phyloP scores from a whole-genome alignment of 2,113 vertebrate species.

The Thermophis baileyi region DNA sequence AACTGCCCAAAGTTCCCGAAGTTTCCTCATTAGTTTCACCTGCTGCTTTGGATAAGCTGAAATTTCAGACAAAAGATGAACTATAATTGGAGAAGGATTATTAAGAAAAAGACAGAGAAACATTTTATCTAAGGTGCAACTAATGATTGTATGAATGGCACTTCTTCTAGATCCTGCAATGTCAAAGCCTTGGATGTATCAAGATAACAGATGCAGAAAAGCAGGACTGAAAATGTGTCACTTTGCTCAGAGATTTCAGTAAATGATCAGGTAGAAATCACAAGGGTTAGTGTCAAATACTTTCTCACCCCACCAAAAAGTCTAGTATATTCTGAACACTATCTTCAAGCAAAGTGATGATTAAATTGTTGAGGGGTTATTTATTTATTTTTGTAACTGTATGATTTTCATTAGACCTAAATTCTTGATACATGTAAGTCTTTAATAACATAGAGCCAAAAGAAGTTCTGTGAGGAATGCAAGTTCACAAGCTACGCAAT shows the following conservation, averaged over 20 bases:
- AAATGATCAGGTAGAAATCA: neutral
- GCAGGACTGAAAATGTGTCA: neutral
- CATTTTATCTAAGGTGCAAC: constrained; percentile 20
- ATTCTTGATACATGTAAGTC: constrained; percentile 17
- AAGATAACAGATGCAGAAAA: constrained; percentile 18
- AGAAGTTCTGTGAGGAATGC: constrained; percentile 13
- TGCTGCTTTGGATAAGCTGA: constrained; percentile 11
- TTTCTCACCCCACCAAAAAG: neutral
- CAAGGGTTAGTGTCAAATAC: neutral
- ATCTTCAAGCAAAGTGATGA: constrained; percentile 7
- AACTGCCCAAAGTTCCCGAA: constrained; percentile 25
- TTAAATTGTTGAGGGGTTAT: neutral
- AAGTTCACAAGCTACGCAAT: constrained; percentile 4
- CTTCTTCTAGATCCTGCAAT: constrained; percentile 18
- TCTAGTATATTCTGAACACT: neutral
- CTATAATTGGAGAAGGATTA: constrained; percentile 33
- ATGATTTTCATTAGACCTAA: constrained; percentile 9
- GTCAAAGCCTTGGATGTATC: constrained; percentile 19
- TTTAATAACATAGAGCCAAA: neutral
- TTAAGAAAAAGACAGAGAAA: constrained; percentile 29
- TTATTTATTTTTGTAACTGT: neutral
- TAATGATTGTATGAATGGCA: neutral
- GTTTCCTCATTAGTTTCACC: constrained; percentile 29
- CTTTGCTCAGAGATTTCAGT: constrained; percentile 16
- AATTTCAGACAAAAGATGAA: constrained; percentile 31